Percentiles rank a stretch among this genome's conserved stretches.
phyloP scores from a whole-genome alignment of 2,888 invertebrate species.

The Chrysolina haemoptera region DNA sequence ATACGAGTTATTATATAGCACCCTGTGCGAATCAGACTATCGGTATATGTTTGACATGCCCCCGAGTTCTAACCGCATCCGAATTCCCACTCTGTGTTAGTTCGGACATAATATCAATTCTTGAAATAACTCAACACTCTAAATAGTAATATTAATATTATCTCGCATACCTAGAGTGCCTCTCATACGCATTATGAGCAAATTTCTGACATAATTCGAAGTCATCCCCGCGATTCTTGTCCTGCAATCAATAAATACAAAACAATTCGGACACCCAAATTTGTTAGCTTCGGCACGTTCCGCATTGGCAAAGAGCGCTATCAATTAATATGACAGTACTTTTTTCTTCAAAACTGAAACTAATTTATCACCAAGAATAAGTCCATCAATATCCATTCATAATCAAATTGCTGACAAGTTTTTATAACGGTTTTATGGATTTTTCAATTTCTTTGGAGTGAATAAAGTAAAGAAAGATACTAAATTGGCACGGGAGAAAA shows the following conservation, averaged over 20 bases:
- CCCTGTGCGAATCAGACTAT: not conserved
- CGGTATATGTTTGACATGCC: not conserved
- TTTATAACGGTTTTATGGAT: too few relatives aligned
- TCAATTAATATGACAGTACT: not conserved
- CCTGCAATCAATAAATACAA: conserved; percentile 8
- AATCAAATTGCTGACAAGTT: too few relatives aligned
- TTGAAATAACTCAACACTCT: conserved; percentile 18
- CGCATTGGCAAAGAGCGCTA: not conserved
- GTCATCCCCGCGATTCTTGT: not conserved
- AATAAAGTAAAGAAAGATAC: too few relatives aligned
- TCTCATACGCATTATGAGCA: conserved; percentile 20
- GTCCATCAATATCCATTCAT: too few relatives aligned
- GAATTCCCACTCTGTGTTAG: not conserved
- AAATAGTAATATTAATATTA: conserved; percentile 23
- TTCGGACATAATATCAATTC: conserved; percentile 14
- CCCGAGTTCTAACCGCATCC: not conserved
- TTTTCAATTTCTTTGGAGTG: too few relatives aligned
- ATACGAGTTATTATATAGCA: too few relatives aligned
- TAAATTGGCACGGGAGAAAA: too few relatives aligned
- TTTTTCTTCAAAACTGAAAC: too few relatives aligned
- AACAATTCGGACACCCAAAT: not conserved
- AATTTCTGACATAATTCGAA: conserved; percentile 26
- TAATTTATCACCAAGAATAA: too few relatives aligned
- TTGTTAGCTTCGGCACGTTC: not conserved
- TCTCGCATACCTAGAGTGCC: conserved; percentile 16